These are phyloP conservation scores for Hafferia zeledoni DNA, from an alignment of 2,797 vertebrate species.

Conservation along the genomic window DNA sequence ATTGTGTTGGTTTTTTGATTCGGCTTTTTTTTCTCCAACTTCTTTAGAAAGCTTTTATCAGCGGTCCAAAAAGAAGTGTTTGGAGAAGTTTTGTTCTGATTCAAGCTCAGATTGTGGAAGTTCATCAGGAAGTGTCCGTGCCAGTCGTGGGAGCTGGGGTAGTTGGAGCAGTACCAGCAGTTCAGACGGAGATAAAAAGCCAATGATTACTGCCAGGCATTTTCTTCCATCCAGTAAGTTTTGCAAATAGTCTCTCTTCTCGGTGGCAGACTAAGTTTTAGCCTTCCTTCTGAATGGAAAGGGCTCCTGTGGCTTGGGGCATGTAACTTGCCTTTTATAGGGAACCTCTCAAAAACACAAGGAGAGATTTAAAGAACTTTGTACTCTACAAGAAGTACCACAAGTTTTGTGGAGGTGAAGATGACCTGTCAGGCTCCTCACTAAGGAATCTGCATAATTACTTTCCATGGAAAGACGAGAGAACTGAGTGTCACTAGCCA, in stretches of 20 bases:
- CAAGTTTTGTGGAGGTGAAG: not conserved
- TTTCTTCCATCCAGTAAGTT: constrained; percentile 78
- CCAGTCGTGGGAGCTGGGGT: constrained; percentile 96
- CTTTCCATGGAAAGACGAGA: not conserved
- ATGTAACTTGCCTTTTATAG: not conserved
- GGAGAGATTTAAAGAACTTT: not conserved
- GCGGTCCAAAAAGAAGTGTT: constrained; percentile 79
- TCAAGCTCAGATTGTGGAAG: constrained; percentile 95
- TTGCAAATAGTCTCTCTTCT: not conserved
- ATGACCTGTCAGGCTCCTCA: not conserved
- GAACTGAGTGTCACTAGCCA: not conserved
- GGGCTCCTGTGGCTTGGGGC: not conserved
- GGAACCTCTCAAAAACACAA: not conserved
- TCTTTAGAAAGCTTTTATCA: constrained; percentile 69
- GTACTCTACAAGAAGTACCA: not conserved
- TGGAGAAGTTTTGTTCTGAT: constrained; percentile 88
- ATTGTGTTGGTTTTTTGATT: not conserved
- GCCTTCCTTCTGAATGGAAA: not conserved
- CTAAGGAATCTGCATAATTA: not conserved
- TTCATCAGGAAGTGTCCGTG: constrained; percentile 90
- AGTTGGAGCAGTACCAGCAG: constrained; percentile 98
- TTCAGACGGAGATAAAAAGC: constrained; percentile 91
- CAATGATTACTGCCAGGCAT: constrained; percentile 70
- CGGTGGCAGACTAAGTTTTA: not conserved
- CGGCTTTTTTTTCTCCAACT: not conserved